Base-by-base conservation (phyloP, 2,888 invertebrate species). In the Sarcophaga rosellei region DNA sequence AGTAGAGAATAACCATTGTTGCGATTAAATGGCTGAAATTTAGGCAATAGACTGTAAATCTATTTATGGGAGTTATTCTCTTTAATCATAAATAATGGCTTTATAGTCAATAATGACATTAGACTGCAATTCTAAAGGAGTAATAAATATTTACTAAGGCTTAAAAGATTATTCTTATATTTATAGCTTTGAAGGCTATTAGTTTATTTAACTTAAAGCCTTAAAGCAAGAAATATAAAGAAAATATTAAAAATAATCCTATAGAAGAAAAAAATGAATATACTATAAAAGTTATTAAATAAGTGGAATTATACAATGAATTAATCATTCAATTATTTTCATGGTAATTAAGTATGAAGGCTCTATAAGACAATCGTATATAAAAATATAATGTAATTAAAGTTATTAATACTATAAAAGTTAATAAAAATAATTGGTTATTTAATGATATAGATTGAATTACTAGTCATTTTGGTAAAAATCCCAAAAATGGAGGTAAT, bases 1-100 rank as follows among this genome's bases (percentile, higher is more conserved):
- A 91, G 95, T 95, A 84, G 95, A 96, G 91, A 94, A 95, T 91
- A 96, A 91, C 94, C 96, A 96, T 94, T 95, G 95, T 94, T 94
- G 94, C 93, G 92, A 94, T 95, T 94, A 94, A 94, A 94, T 95
- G 95, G 94, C 95, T 94, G 95, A 95, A 93, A 17, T 69, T 89
- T 93, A 95, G 94, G 95, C 94, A 93, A 93, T 95, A 95, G 94
- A 95, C 93, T 95, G 95, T 95, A 95, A 95, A 95, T 95, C 94
- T 95, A 95, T 95, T 94, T 90, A 94, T 93, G 93, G 92, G 93
- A 94, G 88, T 90, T 90, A 90, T 87, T 94, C 93, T 94, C 93
- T 94, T 94, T 94, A 94, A 94, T 94, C 93, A 94, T 44, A 35
- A 35, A 35, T 35, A 35, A 35, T 17, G 72, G 90, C 88, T 88